phyloP scores from a whole-genome alignment of 2,888 invertebrate species.

The Anticlea derivata region DNA sequence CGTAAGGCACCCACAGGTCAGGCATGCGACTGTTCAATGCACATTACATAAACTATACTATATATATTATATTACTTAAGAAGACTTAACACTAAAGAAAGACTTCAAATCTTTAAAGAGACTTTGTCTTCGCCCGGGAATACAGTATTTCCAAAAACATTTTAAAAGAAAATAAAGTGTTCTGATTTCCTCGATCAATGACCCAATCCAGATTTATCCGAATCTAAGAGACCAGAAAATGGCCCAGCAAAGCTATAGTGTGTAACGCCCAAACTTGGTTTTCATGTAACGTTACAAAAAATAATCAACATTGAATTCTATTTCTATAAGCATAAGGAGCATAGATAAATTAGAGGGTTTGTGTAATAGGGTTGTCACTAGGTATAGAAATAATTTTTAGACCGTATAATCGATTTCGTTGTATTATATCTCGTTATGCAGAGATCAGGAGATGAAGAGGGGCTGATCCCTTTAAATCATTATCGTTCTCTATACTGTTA shows the following conservation, averaged over 20 bases:
- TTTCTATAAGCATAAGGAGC: background rate
- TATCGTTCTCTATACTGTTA: conserved; percentile 39
- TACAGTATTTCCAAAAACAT: no score
- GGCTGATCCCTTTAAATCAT: conserved; percentile 48
- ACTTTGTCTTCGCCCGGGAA: no score
- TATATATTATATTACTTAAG: background rate
- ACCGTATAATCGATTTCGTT: conserved; percentile 74
- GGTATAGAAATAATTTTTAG: conserved; percentile 59
- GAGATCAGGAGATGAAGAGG: conserved; percentile 44
- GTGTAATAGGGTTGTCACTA: conserved; percentile 22
- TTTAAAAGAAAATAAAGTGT: no score
- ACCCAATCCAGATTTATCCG: conserved; percentile 32
- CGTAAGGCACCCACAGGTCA: no score
- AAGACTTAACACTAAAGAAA: no score
- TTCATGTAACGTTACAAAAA: conserved; percentile 16
- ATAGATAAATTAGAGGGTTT: background rate
- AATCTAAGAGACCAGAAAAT: conserved; percentile 55
- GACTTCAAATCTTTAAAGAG: no score
- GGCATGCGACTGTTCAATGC: no score
- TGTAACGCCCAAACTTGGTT: conserved; percentile 28
- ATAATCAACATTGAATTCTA: conserved; percentile 35
- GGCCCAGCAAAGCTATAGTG: conserved; percentile 59
- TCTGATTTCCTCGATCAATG: no score
- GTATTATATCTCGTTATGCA: conserved; percentile 64
- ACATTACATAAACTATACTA: no score